A percentile compares a stretch with the other conserved stretches of the same genome.
Conservation (phyloP, 1,140 invertebrate species). For the Drosophila burlai region DNA sequence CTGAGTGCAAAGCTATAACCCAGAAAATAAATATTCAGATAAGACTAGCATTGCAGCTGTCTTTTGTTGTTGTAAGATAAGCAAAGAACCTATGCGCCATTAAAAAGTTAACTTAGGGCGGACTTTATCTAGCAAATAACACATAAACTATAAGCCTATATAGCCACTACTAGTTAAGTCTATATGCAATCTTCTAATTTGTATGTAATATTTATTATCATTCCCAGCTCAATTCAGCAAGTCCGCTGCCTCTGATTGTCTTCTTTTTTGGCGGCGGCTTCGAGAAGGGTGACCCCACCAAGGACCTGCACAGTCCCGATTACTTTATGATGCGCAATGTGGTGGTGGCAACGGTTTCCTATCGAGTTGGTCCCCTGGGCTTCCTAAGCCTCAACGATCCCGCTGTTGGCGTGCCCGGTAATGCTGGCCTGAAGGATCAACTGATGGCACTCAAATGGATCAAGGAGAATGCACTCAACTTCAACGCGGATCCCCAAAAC, state of each 20-base stretch:
- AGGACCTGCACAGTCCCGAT: conserved; percentile 85
- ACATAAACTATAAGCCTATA: too few species aligned
- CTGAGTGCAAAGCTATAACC: conserved; percentile 3
- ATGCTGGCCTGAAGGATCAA: conserved; percentile 87
- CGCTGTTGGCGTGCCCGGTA: conserved; percentile 85
- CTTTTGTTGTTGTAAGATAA: conserved; percentile 4
- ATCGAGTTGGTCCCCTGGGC: conserved; percentile 86
- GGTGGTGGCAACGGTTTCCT: conserved; percentile 85
- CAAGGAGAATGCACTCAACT: conserved; percentile 66
- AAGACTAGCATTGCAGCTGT: neutral
- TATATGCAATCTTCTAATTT: neutral
- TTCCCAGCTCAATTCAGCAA: conserved; percentile 45
- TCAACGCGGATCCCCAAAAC: conserved; percentile 78
- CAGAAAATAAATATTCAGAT: conserved; percentile 1
- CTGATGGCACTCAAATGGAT: conserved; percentile 84
- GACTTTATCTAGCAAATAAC: neutral
- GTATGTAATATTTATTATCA: neutral
- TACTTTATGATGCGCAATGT: conserved; percentile 87
- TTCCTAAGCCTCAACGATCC: conserved; percentile 86
- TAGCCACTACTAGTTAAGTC: too few species aligned
- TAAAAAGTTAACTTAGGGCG: neutral
- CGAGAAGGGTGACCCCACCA: conserved; percentile 85
- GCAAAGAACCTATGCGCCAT: neutral
- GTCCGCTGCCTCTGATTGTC: conserved; percentile 67
- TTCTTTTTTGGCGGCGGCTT: conserved; percentile 90